A percentile compares a stretch with the other conserved stretches of the same genome.
Conservation (phyloP, 2,113 vertebrate genomes). For the Nyctereutes procyonoides region DNA sequence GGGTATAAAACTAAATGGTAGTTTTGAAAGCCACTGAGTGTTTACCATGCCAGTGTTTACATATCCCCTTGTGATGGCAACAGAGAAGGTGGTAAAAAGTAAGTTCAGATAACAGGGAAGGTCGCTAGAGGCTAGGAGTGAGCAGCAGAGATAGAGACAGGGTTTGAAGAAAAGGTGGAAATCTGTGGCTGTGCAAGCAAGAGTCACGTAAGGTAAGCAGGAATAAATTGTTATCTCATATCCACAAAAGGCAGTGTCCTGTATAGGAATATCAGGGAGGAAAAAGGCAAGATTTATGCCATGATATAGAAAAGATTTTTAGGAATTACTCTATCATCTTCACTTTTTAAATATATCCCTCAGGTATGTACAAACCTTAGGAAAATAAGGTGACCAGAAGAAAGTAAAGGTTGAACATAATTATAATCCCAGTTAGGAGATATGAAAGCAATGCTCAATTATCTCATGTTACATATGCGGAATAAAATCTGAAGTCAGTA, state of each 20-base stretch:
- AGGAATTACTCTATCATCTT: neutral
- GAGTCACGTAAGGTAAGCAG: neutral
- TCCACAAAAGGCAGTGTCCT: neutral
- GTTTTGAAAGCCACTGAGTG: neutral
- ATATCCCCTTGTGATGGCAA: neutral
- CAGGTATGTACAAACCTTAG: neutral
- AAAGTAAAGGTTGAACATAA: neutral
- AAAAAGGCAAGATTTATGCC: neutral
- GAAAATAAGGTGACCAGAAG: neutral
- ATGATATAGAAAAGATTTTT: neutral
- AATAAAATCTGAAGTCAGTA: conserved; percentile 10
- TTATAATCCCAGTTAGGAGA: neutral
- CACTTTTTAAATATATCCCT: neutral
- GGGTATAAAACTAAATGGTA: neutral
- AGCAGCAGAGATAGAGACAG: neutral
- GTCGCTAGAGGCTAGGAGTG: fast-evolving
- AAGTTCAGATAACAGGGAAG: neutral
- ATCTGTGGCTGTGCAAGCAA: neutral
- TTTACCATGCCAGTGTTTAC: neutral
- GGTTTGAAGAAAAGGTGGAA: neutral
- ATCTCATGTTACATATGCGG: neutral
- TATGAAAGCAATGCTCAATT: neutral
- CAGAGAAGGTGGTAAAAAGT: neutral
- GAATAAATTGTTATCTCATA: neutral
- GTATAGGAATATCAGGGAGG: neutral